Base-by-base conservation (phyloP, 2,113 vertebrate genomes). In the Cepphus grylle region DNA sequence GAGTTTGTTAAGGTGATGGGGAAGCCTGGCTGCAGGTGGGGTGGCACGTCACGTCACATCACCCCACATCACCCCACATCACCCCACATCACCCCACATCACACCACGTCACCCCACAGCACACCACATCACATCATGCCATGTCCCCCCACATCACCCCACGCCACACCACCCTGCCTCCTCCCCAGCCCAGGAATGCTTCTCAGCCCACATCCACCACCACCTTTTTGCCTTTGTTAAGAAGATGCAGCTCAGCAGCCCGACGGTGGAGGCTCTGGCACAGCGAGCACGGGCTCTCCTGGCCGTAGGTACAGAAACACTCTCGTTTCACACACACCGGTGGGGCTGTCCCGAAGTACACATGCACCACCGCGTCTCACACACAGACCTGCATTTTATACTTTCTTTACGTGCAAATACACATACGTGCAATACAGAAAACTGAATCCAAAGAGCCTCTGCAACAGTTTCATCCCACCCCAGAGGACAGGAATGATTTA, bases 341-440 rank as follows among this genome's bases (percentile, higher is more conserved):
- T 5, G 18, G 10, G 29, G n/a, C 30, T 19, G 11, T 32, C 52
- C 49, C 4, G 1, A 20, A 9, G 36, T 1, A 4, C 0, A 3
- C 15, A 1, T 0, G 8, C 7, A 13, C 27, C 2, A 0, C 34
- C 26, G 32, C 11, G 0, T 11, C 14, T 6, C 53, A 6, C 1
- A 8, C 5, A 21, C 16, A 6, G 36, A 7, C 38, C 3, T 2
- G 9, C 8, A 3, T 5, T 45, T 8, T 56, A 5, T 4, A 22
- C 50, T 40, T 42, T 43, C n/a, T 53, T 40, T 6, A 14, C 3
- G 4, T 4, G 42, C 55, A 55, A 15, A 29, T 42, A 19, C 49
- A n/a, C 16, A 15, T 4, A 8, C 5, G 2, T 2, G 8, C 49
- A n/a, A 18, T 20, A 42, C 26, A 25, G 73, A 49, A 73, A 34